Evolutionary conservation across 2,113 vertebrate species (phyloP), one percentile per base, ranked within the genome.

Genomic region (Bagarius yarrelli): DNA sequence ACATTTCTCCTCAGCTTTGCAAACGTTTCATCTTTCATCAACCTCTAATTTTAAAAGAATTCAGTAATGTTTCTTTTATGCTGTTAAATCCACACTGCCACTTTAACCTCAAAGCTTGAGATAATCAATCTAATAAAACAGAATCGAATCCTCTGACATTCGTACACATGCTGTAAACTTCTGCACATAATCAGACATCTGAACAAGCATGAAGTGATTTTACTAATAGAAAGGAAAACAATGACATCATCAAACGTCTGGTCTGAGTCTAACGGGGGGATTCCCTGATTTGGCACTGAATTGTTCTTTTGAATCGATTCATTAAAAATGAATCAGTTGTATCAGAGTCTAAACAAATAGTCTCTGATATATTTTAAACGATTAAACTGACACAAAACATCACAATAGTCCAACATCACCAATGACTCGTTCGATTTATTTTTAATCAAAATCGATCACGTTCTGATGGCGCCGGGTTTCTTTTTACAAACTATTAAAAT

Each of bases 11-110:
- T 80, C 72, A 40, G 69, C 36, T 52, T 55, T 81, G 34, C 56
- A 44, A 47, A 56, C 19, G 76, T 84, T 84, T 84, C 74, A 84
- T 84, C 74, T 75, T 32, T 53, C 67, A 66, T 57, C 69, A 78
- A 18, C 8, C 16, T 52, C 40, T 13, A 81, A 57, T 73, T 77
- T n/a, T 69, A 80, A 47, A 47, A 47, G 44, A 47, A 47, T 32
- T 19, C 27, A 18, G 32, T 16, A 1, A 25, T 32, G 27, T 63
- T 32, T 63, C 15, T 9, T 19, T 2, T 19, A 21, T 36, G 23
- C 40, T 40, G 19, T n/a, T 34, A 21, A 40, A 36, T 23, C 34
- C 34, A 23, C 16, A 2, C 8, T 36, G 21, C 13, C 64, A 44
- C 64, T 67, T 40, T 40, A 40, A 40, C 21, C 13, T 40, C 64